Conservation (phyloP, 2,797 vertebrate species). For the Octomys mimax region DNA sequence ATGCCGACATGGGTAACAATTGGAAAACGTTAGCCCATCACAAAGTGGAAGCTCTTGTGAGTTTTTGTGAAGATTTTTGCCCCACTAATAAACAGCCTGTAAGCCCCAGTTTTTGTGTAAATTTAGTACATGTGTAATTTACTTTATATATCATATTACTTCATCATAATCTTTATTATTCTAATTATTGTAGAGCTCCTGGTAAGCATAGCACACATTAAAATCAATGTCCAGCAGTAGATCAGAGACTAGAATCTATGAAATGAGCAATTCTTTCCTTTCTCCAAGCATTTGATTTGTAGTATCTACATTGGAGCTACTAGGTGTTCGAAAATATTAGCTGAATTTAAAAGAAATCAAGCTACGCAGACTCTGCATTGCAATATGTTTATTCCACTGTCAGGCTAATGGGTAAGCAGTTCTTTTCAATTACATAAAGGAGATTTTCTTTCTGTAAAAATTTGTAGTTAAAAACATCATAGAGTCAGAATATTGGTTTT, state of each 20-base stretch:
- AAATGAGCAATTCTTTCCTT: not conserved
- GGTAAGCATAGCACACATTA: not conserved
- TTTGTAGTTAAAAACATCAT: not conserved
- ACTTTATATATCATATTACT: not conserved
- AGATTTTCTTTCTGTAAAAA: not conserved
- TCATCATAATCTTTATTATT: not conserved
- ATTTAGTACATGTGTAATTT: not conserved
- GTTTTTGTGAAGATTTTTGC: conserved; percentile 47
- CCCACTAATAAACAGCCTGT: not conserved
- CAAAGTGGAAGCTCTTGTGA: not conserved
- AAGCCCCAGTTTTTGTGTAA: not conserved
- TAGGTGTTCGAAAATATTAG: not conserved
- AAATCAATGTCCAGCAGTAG: not conserved
- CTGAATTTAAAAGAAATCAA: not conserved
- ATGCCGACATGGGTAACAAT: not conserved
- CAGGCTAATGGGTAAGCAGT: not conserved
- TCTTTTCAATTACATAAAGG: not conserved
- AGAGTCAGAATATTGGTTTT: not conserved
- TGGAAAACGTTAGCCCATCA: not conserved
- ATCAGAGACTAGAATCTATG: not conserved
- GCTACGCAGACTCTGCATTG: not conserved
- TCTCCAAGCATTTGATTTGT: not conserved
- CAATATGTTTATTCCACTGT: not conserved
- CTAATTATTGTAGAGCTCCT: not conserved
- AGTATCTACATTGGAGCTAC: not conserved